Evolutionary conservation across 2,888 invertebrate genomes (phyloP).

Genomic region (Phyllotreta striolata): DNA sequence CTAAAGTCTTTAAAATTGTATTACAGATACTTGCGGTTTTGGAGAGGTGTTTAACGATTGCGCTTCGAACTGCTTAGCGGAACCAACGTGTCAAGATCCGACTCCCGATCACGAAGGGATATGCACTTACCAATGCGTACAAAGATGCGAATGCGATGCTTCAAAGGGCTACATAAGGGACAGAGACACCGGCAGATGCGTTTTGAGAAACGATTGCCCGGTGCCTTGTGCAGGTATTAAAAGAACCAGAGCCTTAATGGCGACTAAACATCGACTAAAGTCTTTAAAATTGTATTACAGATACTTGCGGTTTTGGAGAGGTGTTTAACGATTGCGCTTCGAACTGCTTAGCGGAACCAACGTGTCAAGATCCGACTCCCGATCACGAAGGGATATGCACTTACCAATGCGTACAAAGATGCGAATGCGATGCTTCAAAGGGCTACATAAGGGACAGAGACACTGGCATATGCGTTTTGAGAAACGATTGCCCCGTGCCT

Average conservation of each 20-base stretch:
- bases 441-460: slow-evolving; percentile 10
- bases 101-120: neutral
- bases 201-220: neutral
- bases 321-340: slow-evolving; percentile 6
- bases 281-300: no score
- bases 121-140: slow-evolving; percentile 2
- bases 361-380: slow-evolving; percentile 10
- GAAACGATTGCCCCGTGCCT: neutral
- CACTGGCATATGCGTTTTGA: neutral
- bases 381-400: neutral
- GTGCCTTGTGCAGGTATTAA: no score
- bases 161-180: slow-evolving; percentile 11
- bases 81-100: slow-evolving; percentile 16
- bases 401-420: slow-evolving; percentile 2
- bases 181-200: neutral
- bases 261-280: no score
- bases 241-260: no score
- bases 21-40: no score
- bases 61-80: slow-evolving; percentile 4
- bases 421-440: slow-evolving; percentile 9
- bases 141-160: slow-evolving; percentile 15
- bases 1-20: no score
- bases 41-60: slow-evolving; percentile 7
- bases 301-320: no score
- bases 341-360: slow-evolving; percentile 7